Base-by-base conservation (phyloP, 2,888 invertebrate species). In the Iselma pallidipennis region DNA sequence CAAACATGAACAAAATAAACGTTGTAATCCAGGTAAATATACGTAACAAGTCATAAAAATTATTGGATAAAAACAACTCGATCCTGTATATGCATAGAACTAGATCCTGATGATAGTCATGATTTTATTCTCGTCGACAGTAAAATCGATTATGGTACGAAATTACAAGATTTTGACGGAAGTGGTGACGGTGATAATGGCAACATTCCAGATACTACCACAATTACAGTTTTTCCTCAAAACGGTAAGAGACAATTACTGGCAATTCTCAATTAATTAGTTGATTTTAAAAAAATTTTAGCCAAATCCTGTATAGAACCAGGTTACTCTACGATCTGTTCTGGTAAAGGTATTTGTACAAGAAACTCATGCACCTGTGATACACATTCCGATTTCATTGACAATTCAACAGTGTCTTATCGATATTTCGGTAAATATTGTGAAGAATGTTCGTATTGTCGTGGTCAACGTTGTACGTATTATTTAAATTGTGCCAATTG, bases 361-460 rank as follows among this genome's bases (percentile, higher is more conserved):
- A 45, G 23, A n/a, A 1, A 23, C 45, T 23, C 45, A 6, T 45
- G 45, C 23, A 23, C 5, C 12, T 45, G 45, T 45, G 23, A 45
- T 45, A n/a, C 3, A 10, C 23, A 21, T 10, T n/a, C 45, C 2
- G 45, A 23, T 23, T 9, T 10, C 9, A 4, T 23, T 1, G 21
- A 23, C 1, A 45, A 45, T 23, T 12, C 45, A 21, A 12, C 42
- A 9, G 19, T 19, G 19, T 19, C 45, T 10, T 45, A 45, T 23
- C 31, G 33, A 53, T 84, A 85, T 66, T 83, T 83, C 0, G 83
- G 82, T 9, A 74, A 76, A 26, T 90, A 84, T 65, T 93, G 92
- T 76, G 89, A 91, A 66, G 85, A 85, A 53, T 92, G 92, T 71
- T 86, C 88, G 0, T 86, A 88, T 0, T 90, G 91, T 70, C 83